phyloP scores from a whole-genome alignment of 2,888 invertebrate genomes.

The Ecliptopera silaceata region DNA sequence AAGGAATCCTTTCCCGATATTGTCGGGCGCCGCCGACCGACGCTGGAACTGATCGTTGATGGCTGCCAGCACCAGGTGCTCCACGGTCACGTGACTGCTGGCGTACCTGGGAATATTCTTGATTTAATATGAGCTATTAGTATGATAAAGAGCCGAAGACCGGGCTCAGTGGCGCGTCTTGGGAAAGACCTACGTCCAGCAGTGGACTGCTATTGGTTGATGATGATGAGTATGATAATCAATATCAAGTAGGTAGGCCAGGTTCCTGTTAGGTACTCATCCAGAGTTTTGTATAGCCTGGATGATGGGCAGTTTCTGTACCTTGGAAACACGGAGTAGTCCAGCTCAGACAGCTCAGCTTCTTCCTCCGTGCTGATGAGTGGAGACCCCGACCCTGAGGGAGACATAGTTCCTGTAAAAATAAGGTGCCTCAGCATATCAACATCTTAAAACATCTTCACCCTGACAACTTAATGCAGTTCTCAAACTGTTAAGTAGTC shows the following conservation, averaged over 20 bases:
- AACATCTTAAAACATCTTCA: not conserved
- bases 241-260: too few species aligned
- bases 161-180: too few species aligned
- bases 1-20: conserved; percentile 94
- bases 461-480: too few species aligned
- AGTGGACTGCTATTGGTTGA: too few species aligned
- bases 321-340: conserved; percentile 76
- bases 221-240: too few species aligned
- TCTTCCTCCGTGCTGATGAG: conserved; percentile 78
- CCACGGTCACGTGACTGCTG: conserved; percentile 85
- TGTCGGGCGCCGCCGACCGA: conserved; percentile 90
- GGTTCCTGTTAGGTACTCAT: too few species aligned
- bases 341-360: conserved; percentile 83
- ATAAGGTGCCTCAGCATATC: conserved; percentile 2
- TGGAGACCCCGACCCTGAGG: conserved; percentile 78
- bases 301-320: conserved; percentile 32
- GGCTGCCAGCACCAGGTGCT: conserved; percentile 92
- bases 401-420: conserved; percentile 76
- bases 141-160: too few species aligned
- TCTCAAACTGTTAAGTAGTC: too few species aligned
- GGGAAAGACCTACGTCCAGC: too few species aligned
- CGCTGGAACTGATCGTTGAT: conserved; percentile 94
- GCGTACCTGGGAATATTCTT: conserved; percentile 63
- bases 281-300: not conserved
- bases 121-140: too few species aligned